These are phyloP conservation scores for Psix sp. DNA, from an alignment of 1,140 invertebrate genomes.

Conservation along the genomic window DNA sequence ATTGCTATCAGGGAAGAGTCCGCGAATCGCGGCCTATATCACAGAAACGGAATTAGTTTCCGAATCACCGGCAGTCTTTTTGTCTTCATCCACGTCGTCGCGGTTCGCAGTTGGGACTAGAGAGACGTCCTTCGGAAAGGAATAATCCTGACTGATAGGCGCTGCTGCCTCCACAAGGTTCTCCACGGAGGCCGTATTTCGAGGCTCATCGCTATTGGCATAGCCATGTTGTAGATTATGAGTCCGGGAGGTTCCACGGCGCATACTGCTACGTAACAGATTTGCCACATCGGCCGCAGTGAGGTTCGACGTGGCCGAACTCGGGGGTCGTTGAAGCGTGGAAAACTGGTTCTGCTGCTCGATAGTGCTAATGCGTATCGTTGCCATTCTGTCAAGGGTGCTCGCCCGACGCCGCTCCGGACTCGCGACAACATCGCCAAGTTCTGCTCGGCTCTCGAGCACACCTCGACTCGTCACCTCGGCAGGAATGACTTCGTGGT, in stretches of 20 bases:
- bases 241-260: constrained; percentile 72
- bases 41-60: constrained; percentile 73
- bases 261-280: constrained; percentile 79
- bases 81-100: constrained; percentile 62
- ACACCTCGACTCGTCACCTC: constrained; percentile 8
- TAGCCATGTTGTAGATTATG: constrained; percentile 58
- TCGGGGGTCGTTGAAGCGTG: constrained; percentile 21
- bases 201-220: constrained; percentile 66
- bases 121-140: constrained; percentile 69
- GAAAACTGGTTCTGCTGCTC: constrained; percentile 41
- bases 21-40: constrained; percentile 69
- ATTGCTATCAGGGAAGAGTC: constrained; percentile 44
- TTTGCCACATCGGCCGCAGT: constrained; percentile 80
- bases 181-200: constrained; percentile 75
- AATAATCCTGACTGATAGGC: constrained; percentile 79
- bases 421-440: background rate
- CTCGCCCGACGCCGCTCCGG: constrained; percentile 50
- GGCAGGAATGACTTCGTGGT: constrained; percentile 57
- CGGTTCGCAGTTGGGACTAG: constrained; percentile 62
- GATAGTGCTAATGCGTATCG: constrained; percentile 48
- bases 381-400: constrained; percentile 64
- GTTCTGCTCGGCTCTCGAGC: constrained; percentile 14
- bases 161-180: constrained; percentile 79
- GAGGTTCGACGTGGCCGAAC: constrained; percentile 68
- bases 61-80: constrained; percentile 74